Evolutionary conservation across 2,797 vertebrate genomes (phyloP), one percentile per base, ranked within the genome.

Genomic region (Hippoglossus hippoglossus): DNA sequence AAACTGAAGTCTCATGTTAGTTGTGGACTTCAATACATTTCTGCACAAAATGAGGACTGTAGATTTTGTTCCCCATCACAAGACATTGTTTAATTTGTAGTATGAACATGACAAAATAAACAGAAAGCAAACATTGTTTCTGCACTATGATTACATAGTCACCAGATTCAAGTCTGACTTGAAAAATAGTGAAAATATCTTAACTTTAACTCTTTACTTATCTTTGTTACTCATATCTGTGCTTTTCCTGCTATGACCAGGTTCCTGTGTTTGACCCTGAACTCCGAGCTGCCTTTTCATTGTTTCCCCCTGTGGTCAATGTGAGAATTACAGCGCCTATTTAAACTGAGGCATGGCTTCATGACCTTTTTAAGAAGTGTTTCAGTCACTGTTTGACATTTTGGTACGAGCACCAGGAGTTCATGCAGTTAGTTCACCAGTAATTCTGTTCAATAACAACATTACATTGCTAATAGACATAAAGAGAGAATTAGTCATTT

Each of bases 261-360:
- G 24, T 19, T 49, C 7, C 1, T 51, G 6, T 16, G 6, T 49
- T 55, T 56, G 4, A 53, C 15, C 3, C 8, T 46, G 51, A 5
- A 24, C n/a, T 55, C 22, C 6, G 36, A 28, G 28, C 63, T 53
- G 25, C 26, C 26, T 52, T 57, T 68, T 65, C 44, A 54, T 19
- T 21, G 52, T 56, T 54, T 75, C 52, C 25, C 31, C 28, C 2
- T 22, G 50, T 75, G 60, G 41, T 59, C 28, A 66, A 13, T 52
- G 47, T 55, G 21, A 73, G 19, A 55, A 52, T 49, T 52, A 26
- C 24, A 71, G 8, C 10, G 2, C n/a, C 15, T 25, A 21, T 9
- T 67, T 28, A 55, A 54, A 60, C 24, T 1, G 39, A 31, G 21
- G 25, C 26, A 21, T 63, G 4, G 10, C 13, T 31, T 63, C 19